Conservation (phyloP, 2,797 vertebrate species). For the Lycodopsis pacificus region DNA sequence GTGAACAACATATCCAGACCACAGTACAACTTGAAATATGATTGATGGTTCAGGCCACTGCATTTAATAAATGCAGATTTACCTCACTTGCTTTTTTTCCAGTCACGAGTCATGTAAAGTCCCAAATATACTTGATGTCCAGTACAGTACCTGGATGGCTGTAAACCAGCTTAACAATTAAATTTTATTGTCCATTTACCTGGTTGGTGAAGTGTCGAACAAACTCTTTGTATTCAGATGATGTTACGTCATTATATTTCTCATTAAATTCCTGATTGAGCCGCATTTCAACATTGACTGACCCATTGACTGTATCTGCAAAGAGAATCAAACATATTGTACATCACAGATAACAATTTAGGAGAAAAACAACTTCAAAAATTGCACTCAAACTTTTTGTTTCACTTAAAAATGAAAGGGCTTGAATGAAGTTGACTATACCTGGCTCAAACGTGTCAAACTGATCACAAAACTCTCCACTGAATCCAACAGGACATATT, state of each 20-base stretch:
- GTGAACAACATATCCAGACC: background rate
- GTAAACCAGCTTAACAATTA: background rate
- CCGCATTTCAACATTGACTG: slow-evolving; percentile 23
- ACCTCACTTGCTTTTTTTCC: background rate
- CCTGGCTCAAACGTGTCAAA: background rate
- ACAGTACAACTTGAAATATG: background rate
- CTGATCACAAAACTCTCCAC: background rate
- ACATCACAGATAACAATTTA: background rate
- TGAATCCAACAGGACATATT: background rate
- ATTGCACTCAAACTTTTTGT: background rate
- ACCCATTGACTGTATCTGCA: background rate
- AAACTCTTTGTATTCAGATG: slow-evolving; percentile 29
- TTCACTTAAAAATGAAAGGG: background rate
- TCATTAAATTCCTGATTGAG: background rate
- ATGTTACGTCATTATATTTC: background rate
- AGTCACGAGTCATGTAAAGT: background rate
- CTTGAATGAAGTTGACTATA: background rate
- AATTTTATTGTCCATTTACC: slow-evolving; percentile 22
- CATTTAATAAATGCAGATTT: background rate
- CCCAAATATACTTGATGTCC: background rate
- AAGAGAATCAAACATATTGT: background rate
- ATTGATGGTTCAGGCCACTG: background rate
- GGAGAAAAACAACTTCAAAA: background rate
- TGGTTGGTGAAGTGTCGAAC: background rate
- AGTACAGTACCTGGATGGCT: background rate